Evolutionary conservation across 2,888 invertebrate species (phyloP), one percentile per base, ranked within the genome.

Genomic region (Pheosia tremula): DNA sequence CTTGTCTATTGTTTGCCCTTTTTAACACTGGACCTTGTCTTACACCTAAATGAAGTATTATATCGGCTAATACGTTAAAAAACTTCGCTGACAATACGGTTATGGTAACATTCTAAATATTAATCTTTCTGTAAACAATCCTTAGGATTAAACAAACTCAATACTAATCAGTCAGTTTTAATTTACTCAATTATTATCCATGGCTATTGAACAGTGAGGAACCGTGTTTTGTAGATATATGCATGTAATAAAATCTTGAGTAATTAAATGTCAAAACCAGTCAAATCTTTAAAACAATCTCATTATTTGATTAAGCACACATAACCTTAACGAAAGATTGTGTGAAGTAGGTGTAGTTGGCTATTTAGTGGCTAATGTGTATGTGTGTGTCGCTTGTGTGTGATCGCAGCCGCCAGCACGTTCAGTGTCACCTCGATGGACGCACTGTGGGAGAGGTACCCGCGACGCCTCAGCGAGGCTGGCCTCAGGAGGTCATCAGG

Each of bases 401-500:
- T 84, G 84, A 86, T 86, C 84, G 83, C 90, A 91, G 93, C 92
- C 80, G 88, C 91, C 92, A 95, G 95, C 91, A 91, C 94, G 75
- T 90, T 92, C 93, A 95, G 95, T 90, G 91, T 94, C 83, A 94
- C 94, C 82, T 95, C 95, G 78, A 95, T 96, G 95, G 96, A 96
- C 88, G 94, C 95, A 79, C 94, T 96, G 64, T 96, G 96, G 96
- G 96, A 96, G 89, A 94, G 94, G 85, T 96, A 96, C 81, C 95
- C 96, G 76, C 95, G 96, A 79, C 95, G 96, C 85, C 95, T 96
- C 84, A 96, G 96, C 91, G 96, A 96, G 93, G 96, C 96, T 79
- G 96, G 96, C 83, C 94, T 96, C 75, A 95, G 96, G 82, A 94
- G 96, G 88, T 95, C 96, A 83, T 96, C 96, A 95, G 97, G 97